Percentiles rank a stretch among this genome's conserved stretches.
phyloP scores from a whole-genome alignment of 2,113 vertebrate genomes.

The Elephantulus edwardii region DNA sequence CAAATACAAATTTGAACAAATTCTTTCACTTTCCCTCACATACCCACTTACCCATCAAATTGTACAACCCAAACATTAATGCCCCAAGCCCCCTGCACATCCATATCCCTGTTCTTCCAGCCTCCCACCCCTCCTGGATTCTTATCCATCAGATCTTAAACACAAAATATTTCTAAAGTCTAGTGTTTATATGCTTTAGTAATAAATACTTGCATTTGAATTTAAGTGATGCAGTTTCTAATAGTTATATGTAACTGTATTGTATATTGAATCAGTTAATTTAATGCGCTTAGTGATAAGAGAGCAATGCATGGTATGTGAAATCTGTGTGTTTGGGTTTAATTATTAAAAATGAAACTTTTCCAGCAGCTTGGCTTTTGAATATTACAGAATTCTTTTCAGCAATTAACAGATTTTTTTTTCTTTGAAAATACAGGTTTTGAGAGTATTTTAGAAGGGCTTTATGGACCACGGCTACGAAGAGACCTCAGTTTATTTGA shows the following conservation, averaged over 20 bases:
- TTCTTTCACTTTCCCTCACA: no score
- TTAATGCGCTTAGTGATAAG: conserved; percentile 30
- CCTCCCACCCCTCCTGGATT: no score
- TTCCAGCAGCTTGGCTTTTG: background rate
- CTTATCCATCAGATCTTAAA: conserved; percentile 18
- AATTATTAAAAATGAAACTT: no score
- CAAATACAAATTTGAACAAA: no score
- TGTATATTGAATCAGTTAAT: background rate
- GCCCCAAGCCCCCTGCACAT: no score
- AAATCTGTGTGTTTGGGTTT: conserved; percentile 39
- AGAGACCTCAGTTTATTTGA: conserved; percentile 99
- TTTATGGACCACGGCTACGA: conserved; percentile 97
- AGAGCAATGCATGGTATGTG: background rate
- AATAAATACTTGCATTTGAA: conserved; percentile 22
- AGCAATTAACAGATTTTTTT: conserved; percentile 70
- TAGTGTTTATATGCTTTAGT: conserved; percentile 10
- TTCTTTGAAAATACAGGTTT: conserved; percentile 89
- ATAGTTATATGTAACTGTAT: background rate
- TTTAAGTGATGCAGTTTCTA: conserved; percentile 16
- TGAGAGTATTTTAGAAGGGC: conserved; percentile 99
- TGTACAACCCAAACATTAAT: no score
- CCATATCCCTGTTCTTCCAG: no score
- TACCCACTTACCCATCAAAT: no score
- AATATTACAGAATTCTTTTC: conserved; percentile 33
- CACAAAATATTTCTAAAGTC: conserved; percentile 10